phyloP scores from a whole-genome alignment of 2,888 invertebrate genomes.

The Cosmorhoe ocellata region DNA sequence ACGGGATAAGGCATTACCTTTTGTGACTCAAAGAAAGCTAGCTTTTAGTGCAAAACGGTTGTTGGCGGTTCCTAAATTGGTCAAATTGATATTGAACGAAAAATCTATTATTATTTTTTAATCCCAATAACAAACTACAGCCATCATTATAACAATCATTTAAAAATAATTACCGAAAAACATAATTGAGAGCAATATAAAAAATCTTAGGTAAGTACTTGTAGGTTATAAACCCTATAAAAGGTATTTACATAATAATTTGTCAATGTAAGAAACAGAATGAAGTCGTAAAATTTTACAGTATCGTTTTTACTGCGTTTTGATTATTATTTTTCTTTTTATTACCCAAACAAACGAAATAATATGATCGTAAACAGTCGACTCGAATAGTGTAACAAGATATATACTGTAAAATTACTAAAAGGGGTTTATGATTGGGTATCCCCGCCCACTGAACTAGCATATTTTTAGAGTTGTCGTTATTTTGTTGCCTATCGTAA shows the following conservation, averaged over 20 bases:
- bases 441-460: conserved; percentile 11
- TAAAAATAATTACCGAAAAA: no score
- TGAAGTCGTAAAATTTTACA: conserved; percentile 6
- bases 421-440: conserved; percentile 15
- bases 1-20: conserved; percentile 61
- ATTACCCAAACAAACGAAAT: conserved; percentile 6
- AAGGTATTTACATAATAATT: no score
- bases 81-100: not conserved
- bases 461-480: conserved; percentile 3
- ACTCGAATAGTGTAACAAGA: not conserved
- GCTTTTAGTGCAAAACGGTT: conserved; percentile 6
- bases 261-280: not conserved
- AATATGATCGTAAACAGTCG: conserved; percentile 1
- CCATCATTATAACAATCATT: no score
- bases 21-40: conserved; percentile 49
- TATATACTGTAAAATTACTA: conserved; percentile 8
- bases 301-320: conserved; percentile 20
- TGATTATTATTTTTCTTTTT: conserved; percentile 13
- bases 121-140: no score
- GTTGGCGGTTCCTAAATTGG: conserved; percentile 3
- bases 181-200: no score
- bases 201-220: no score
- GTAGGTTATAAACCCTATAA: no score
- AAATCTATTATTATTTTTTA: no score
- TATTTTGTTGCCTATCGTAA: not conserved